phyloP scores from a whole-genome alignment of 64 coral and sea anemone species.

The Actinia tenebrosa region DNA sequence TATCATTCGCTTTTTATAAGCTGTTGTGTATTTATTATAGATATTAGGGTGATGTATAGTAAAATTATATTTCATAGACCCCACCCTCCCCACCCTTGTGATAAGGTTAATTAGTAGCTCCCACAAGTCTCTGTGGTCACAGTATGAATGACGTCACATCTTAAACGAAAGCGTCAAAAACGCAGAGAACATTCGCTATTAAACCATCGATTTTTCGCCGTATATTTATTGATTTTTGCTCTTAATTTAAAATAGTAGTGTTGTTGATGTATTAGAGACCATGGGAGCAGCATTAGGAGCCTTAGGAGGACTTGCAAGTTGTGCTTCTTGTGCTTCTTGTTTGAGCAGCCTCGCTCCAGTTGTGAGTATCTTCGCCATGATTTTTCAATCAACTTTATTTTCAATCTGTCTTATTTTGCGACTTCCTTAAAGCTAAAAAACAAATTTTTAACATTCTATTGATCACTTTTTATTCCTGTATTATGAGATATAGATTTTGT shows the following conservation, averaged over 20 bases:
- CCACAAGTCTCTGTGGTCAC: not conserved
- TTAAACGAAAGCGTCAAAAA: not conserved
- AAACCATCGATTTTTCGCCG: not conserved
- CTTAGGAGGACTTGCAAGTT: constrained; percentile 61
- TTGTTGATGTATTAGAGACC: constrained; percentile 1
- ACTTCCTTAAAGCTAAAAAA: not conserved
- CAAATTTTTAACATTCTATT: not conserved
- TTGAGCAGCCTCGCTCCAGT: constrained; percentile 69
- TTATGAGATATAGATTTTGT: too few species aligned
- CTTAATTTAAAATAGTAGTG: not conserved
- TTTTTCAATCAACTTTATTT: not conserved
- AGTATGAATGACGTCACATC: constrained; percentile 15
- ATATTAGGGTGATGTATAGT: too few species aligned
- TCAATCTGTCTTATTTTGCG: not conserved
- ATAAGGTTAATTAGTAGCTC: not conserved
- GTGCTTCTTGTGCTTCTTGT: constrained; percentile 78
- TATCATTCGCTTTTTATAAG: too few species aligned
- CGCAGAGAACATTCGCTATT: not conserved
- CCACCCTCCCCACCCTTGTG: not conserved
- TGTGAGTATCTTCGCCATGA: constrained; percentile 60
- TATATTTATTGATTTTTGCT: not conserved
- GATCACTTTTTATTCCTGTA: not conserved
- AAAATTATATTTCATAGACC: too few species aligned
- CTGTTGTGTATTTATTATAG: too few species aligned
- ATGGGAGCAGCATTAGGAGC: constrained; percentile 76